Base-by-base conservation (phyloP, 2,888 invertebrate species). In the Listrodromus nycthemerus region DNA sequence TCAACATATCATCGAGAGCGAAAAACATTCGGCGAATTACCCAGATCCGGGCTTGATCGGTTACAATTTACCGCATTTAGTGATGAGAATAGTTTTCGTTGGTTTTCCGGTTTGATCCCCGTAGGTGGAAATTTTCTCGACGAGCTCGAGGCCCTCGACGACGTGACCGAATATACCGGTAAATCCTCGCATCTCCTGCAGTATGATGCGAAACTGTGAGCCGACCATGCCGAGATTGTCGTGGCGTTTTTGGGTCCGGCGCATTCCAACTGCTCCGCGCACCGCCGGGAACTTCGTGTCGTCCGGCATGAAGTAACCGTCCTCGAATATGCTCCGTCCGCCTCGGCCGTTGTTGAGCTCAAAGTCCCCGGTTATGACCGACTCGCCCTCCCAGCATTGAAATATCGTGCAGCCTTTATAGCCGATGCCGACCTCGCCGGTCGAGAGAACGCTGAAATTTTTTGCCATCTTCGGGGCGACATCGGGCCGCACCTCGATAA, bases 161-260 rank as follows among this genome's bases (percentile, higher is more conserved):
- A 97, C 97, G 93, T 96, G 96, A 48, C 96, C 97, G 92, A 97
- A 97, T 87, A 97, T 97, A 58, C 96, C 97, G 5, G 97, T 97
- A 93, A 97, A 97, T 61, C 96, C 96, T 85, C 97, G 95, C 96
- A 97, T 97, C 92, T 97, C 97, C 88, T 96, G 96, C 89, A 97
- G 94, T 88, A 97, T 96, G 86, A 97, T 96, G 86, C 97, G 96
- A 94, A 97, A 97, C 93, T 97, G 97, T 80, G 97, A 97, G 30
- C 97, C 97, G n/a, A 97, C 97, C 95, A 97, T 95, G 70, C 97
- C 97, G 88, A 96, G 94, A 89, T 96, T 96, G 92, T 97, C 97
- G 94, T 96, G 97, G 37, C 97, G 95, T 92, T 96, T 96, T 92
- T 97, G 97, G 80, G 97, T 96, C 63, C 97, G 95, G 13, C 97